Percentiles rank a stretch among this genome's conserved stretches.
Conservation (phyloP, 2,888 invertebrate genomes). For the Dolomedes plantarius region DNA sequence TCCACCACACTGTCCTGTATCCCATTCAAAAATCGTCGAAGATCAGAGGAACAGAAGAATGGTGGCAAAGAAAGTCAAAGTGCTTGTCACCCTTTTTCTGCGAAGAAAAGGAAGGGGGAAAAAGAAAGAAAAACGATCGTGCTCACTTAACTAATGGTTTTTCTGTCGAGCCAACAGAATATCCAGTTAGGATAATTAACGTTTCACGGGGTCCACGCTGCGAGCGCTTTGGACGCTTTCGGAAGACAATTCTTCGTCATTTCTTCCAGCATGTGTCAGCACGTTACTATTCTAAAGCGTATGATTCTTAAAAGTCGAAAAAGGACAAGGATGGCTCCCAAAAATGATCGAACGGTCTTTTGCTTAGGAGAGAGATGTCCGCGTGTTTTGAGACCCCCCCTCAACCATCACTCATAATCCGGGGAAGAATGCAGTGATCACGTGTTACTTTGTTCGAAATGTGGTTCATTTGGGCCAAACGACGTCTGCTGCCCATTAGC, state of each 20-base stretch:
- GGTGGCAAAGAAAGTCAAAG: neutral
- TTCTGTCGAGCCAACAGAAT: neutral
- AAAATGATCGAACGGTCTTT: neutral
- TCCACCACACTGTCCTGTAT: too few species aligned
- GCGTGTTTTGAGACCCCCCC: neutral
- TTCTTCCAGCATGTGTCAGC: neutral
- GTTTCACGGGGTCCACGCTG: too few species aligned
- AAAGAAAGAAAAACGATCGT: neutral
- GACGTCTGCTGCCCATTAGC: slow-evolving; percentile 5
- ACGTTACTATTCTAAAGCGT: neutral
- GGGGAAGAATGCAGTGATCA: neutral
- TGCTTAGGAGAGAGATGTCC: neutral
- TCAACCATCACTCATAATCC: neutral
- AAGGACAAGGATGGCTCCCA: neutral
- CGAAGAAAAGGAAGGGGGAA: too few species aligned
- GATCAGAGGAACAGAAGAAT: neutral
- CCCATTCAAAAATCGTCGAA: neutral
- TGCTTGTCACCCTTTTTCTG: neutral
- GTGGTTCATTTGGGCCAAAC: neutral
- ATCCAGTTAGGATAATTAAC: neutral
- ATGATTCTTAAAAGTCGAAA: neutral
- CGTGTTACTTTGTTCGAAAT: neutral
- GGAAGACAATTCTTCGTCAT: neutral
- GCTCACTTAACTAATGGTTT: neutral
- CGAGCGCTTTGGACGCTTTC: neutral